Conservation (phyloP, 1,140 invertebrate genomes). For the Zaprionus inermis region DNA sequence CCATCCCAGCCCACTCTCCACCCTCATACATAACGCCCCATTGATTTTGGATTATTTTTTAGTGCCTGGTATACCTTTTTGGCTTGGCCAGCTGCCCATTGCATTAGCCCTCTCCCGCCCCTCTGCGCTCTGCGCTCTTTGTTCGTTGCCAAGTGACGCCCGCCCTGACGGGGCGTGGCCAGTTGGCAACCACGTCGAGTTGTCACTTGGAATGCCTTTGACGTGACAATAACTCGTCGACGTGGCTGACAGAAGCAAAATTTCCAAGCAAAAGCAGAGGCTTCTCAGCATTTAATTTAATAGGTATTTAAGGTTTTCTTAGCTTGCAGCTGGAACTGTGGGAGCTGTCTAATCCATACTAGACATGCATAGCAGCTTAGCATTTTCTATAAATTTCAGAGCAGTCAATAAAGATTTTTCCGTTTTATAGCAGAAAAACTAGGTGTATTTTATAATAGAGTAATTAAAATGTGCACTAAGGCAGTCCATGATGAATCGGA, state of each 20-base stretch:
- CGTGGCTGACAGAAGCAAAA: not conserved
- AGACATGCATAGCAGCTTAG: not conserved
- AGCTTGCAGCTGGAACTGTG: not conserved
- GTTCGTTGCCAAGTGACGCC: constrained; percentile 14
- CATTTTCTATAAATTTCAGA: not conserved
- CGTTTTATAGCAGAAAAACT: not conserved
- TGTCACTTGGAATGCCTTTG: constrained; percentile 38
- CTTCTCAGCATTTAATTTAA: not conserved
- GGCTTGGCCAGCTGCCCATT: constrained; percentile 41
- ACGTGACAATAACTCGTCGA: constrained; percentile 45
- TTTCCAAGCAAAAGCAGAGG: not conserved
- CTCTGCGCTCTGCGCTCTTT: not conserved
- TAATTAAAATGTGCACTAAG: not conserved
- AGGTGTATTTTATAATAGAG: not conserved
- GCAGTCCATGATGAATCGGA: not conserved
- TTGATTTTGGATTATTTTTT: constrained; percentile 83
- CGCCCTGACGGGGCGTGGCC: constrained; percentile 12
- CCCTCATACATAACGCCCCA: constrained; percentile 72
- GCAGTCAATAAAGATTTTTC: not conserved
- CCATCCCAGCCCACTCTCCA: not conserved
- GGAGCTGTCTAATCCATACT: not conserved
- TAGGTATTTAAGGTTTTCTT: not conserved
- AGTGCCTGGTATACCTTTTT: constrained; percentile 76
- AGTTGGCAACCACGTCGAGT: constrained; percentile 15
- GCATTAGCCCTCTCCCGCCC: not conserved